Evolutionary conservation across 2,797 vertebrate species (phyloP), one percentile per base, ranked within the genome.

Genomic region (Sorex maritimensis): DNA sequence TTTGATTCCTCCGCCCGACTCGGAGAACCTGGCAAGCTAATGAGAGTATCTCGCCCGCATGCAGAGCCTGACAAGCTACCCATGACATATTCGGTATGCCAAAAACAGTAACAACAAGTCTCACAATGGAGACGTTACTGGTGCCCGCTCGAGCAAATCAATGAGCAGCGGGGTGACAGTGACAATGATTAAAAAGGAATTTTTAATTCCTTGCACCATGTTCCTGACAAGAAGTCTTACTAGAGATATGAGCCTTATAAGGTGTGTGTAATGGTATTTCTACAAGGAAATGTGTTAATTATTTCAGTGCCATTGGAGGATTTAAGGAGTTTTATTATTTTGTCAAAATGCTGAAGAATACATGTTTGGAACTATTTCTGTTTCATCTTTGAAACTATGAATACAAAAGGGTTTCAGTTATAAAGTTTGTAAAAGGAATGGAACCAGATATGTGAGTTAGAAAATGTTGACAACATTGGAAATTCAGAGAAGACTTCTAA

Each of bases 201-300:
- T n/a, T n/a, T n/a, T n/a, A n/a, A n/a, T n/a, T n/a, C n/a, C n/a
- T 10, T 38, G 6, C 65, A 13, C 23, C 34, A 23, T 49, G 8
- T 91, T 24, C 26, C 49, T 61, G 46, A 86, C 85, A 78, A 72
- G 17, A 44, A 83, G 30, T 79, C 5, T 55, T 84, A 41, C 49
- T 21, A 87, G 81, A 88, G n/a, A 5, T 71, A 1, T 88, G 83
- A 92, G 75, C 63, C n/a, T 85, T 78, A 69, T 75, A 88, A 78
- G n/a, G 41, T 11, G 1, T 5, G 0, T 81, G 2, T 74, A 44
- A 73, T 86, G 24, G 5, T 41, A 44, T 93, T 92, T 92, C 58
- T 78, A 30, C 2, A 78, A 73, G 74, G 89, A 69, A 81, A 69
- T 46, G 0, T 34, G 19, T 75, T 68, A 55, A 21, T 79, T 15